These are phyloP conservation scores for Coluber constrictor DNA, from an alignment of 2,797 vertebrate genomes.

Conservation along the genomic window DNA sequence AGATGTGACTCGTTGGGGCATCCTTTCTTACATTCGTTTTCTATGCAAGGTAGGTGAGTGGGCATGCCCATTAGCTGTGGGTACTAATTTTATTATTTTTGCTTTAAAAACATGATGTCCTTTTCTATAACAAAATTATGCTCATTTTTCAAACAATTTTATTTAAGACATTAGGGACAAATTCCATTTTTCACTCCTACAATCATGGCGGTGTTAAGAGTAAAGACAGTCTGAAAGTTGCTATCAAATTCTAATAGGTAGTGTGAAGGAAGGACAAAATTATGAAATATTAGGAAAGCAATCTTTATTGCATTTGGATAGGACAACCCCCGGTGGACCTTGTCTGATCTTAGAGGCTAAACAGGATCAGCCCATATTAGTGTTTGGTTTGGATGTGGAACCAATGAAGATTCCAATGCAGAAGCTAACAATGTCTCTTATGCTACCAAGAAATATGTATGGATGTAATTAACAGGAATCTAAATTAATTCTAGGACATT, in stretches of 20 bases:
- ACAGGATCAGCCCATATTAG: background rate
- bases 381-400: background rate
- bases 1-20: background rate
- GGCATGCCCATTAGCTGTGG: background rate
- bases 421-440: background rate
- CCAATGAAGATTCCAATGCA: background rate
- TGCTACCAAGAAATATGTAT: background rate
- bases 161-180: background rate
- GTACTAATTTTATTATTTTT: background rate
- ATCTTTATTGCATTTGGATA: background rate
- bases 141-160: background rate
- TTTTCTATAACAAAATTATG: background rate
- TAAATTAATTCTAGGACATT: background rate
- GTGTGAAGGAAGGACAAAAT: background rate
- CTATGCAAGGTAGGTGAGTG: background rate
- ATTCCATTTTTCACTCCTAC: background rate
- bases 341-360: background rate
- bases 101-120: background rate
- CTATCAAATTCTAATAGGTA: background rate
- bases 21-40: background rate
- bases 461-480: background rate
- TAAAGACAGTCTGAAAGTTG: background rate
- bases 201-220: background rate
- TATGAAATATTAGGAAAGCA: background rate
- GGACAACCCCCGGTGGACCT: background rate